Evolutionary conservation across 2,113 vertebrate genomes (phyloP).

Genomic region (Dasypus novemcinctus): DNA sequence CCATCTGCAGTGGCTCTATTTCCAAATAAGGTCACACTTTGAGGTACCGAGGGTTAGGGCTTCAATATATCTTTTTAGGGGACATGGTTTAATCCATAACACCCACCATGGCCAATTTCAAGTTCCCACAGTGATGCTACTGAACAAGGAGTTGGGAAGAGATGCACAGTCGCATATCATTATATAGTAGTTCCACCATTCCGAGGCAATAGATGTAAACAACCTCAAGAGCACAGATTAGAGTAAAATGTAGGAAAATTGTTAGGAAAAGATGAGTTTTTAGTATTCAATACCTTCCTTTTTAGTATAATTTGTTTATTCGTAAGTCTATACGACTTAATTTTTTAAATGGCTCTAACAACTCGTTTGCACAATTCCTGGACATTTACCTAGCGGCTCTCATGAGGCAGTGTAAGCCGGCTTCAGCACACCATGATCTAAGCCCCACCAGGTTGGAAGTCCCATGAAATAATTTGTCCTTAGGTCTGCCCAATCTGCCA

Average conservation of each 20-base stretch:
- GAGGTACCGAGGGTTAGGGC: too few species aligned
- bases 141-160: background rate
- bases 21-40: too few species aligned
- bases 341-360: slow-evolving; percentile 12
- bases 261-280: background rate
- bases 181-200: background rate
- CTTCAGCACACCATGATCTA: background rate
- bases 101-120: background rate
- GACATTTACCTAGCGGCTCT: background rate
- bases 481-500: background rate
- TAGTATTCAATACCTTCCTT: background rate
- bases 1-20: too few species aligned
- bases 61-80: too few species aligned
- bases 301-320: background rate
- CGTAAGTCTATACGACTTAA: background rate
- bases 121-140: background rate
- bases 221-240: background rate
- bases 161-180: background rate
- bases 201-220: background rate
- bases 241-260: background rate
- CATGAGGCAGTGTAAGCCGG: background rate
- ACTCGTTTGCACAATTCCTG: background rate
- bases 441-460: background rate
- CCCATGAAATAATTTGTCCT: background rate
- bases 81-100: too few species aligned